A percentile compares a stretch with the other conserved stretches of the same genome.
These are phyloP conservation scores for Euproctis similis DNA, from an alignment of 2,888 invertebrate species.

Conservation along the genomic window DNA sequence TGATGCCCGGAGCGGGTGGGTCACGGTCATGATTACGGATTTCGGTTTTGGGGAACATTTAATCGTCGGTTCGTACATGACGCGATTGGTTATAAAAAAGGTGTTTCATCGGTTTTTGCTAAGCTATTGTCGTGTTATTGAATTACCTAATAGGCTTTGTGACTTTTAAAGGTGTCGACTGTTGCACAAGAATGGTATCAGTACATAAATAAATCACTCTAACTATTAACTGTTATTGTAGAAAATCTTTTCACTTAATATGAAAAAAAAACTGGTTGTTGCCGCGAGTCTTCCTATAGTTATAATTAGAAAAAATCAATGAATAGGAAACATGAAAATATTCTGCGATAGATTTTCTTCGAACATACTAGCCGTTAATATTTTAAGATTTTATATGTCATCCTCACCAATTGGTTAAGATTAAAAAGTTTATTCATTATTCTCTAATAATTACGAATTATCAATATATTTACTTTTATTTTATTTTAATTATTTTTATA, in stretches of 20 bases:
- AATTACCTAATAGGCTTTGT: conserved; percentile 34
- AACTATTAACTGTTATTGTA: conserved; percentile 18
- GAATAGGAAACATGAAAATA: too few species aligned
- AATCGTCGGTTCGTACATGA: conserved; percentile 29
- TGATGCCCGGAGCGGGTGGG: conserved; percentile 36
- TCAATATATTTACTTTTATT: too few species aligned
- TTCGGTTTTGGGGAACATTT: conserved; percentile 32
- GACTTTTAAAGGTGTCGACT: conserved; percentile 19
- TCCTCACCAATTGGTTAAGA: too few species aligned
- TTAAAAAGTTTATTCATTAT: too few species aligned
- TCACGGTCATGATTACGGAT: conserved; percentile 47
- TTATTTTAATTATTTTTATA: too few species aligned
- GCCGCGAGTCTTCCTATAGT: too few species aligned
- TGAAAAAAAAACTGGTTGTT: too few species aligned
- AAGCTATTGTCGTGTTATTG: conserved; percentile 31
- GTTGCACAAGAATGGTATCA: conserved; percentile 23
- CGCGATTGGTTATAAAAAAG: conserved; percentile 36
- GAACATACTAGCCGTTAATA: too few species aligned
- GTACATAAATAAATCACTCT: conserved; percentile 20
- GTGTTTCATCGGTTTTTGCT: conserved; percentile 35
- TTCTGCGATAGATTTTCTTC: too few species aligned
- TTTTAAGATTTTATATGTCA: too few species aligned
- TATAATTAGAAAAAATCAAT: too few species aligned
- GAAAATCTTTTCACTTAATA: conserved; percentile 11
- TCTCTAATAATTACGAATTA: too few species aligned